phyloP scores from a whole-genome alignment of 2,888 invertebrate species.

The Drosophila borborema region DNA sequence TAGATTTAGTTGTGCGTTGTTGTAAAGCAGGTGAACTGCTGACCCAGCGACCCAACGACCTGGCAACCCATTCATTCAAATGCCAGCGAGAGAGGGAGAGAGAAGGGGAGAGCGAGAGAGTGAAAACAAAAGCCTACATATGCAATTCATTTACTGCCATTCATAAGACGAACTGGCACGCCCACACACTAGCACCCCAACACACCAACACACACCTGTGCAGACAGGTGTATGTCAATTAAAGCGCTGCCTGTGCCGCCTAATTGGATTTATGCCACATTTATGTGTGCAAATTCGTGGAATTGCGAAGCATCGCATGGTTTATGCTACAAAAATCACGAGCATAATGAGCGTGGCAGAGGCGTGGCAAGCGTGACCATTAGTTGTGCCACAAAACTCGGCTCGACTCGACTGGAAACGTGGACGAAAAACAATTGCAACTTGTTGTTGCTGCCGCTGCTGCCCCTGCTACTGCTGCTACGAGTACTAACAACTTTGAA shows the following conservation, averaged over 20 bases:
- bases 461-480: background rate
- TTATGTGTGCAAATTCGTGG: conserved; percentile 75
- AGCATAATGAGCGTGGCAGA: conserved; percentile 61
- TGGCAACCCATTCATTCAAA: conserved; percentile 59
- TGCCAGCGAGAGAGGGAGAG: conserved; percentile 38
- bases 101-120: conserved; percentile 17
- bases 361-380: conserved; percentile 22
- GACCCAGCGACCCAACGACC: conserved; percentile 37
- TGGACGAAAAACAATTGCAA: conserved; percentile 68
- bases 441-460: conserved; percentile 31
- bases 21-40: conserved; percentile 21
- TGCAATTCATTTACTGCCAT: conserved; percentile 77
- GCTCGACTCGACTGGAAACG: conserved; percentile 38
- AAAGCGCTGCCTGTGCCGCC: conserved; percentile 75
- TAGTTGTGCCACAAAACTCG: conserved; percentile 64
- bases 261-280: conserved; percentile 81
- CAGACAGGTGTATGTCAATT: conserved; percentile 67
- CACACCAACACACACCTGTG: conserved; percentile 7
- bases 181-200: conserved; percentile 28
- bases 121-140: conserved; percentile 70
- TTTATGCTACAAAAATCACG: conserved; percentile 73
- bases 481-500: conserved; percentile 69
- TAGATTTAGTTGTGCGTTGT: conserved; percentile 7
- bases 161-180: conserved; percentile 44
- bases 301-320: conserved; percentile 39